phyloP scores from a whole-genome alignment of 2,888 invertebrate species.

The Dryocosmus kuriphilus region DNA sequence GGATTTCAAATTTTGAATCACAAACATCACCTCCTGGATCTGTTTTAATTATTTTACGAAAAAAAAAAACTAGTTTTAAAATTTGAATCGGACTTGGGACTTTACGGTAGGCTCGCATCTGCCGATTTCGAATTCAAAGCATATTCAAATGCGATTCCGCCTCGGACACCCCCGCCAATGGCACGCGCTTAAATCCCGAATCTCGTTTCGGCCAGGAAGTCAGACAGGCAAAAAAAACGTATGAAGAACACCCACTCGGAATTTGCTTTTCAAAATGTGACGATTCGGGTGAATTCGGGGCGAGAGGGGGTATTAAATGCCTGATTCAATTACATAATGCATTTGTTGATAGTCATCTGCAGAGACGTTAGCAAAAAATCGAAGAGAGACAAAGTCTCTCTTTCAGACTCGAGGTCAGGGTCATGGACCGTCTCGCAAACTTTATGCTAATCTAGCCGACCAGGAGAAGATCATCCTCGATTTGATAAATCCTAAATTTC shows the following conservation, averaged over 20 bases:
- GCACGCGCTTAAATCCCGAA: slow-evolving; percentile 26
- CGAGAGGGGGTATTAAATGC: background rate
- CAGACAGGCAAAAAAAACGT: background rate
- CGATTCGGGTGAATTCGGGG: background rate
- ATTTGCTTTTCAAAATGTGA: slow-evolving; percentile 36
- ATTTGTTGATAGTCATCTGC: slow-evolving; percentile 28
- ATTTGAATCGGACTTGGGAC: background rate
- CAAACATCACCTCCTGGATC: too few species aligned
- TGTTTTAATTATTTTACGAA: too few species aligned
- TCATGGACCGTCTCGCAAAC: slow-evolving; percentile 30
- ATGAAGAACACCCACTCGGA: slow-evolving; percentile 3
- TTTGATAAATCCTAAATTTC: background rate
- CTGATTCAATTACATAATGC: slow-evolving; percentile 35
- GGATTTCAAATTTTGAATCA: too few species aligned
- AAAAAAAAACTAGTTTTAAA: too few species aligned
- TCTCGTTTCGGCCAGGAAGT: background rate
- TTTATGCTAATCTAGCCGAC: slow-evolving; percentile 10
- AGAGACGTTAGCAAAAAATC: slow-evolving; percentile 11
- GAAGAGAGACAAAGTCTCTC: background rate
- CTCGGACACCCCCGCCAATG: slow-evolving; percentile 29
- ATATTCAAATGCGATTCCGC: slow-evolving; percentile 30
- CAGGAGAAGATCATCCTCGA: background rate
- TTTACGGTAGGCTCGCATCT: slow-evolving; percentile 1
- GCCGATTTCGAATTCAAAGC: slow-evolving; percentile 36
- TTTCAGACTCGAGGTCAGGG: slow-evolving; percentile 29